These are phyloP conservation scores for Pedetes capensis DNA, from an alignment of 2,113 vertebrate genomes.

Conservation along the genomic window DNA sequence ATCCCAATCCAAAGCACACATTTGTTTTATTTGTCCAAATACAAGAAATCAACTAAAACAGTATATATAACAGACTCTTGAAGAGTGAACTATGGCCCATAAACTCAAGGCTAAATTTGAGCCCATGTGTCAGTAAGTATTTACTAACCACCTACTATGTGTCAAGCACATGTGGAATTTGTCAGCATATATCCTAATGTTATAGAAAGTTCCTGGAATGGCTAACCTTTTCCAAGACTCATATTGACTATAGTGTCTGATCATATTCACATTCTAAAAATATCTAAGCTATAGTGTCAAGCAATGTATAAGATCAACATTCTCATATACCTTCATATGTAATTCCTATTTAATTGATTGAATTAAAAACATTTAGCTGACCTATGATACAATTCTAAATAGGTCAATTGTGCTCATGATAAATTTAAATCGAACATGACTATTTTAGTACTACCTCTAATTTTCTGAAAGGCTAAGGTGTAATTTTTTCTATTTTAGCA, in stretches of 20 bases:
- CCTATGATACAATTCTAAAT: neutral
- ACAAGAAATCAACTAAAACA: neutral
- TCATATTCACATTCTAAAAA: neutral
- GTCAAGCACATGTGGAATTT: constrained; percentile 69
- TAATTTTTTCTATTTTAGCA: neutral
- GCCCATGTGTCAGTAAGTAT: constrained; percentile 32
- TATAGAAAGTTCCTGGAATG: neutral
- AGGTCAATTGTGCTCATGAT: neutral
- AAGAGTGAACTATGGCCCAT: neutral
- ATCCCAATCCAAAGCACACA: neutral
- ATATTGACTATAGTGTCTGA: neutral
- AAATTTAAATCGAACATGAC: neutral
- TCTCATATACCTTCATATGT: neutral
- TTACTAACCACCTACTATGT: constrained; percentile 57
- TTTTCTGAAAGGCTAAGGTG: neutral
- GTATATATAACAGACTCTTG: neutral
- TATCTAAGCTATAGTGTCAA: neutral
- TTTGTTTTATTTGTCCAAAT: neutral
- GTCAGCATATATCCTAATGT: constrained; percentile 36
- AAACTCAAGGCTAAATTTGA: constrained; percentile 31
- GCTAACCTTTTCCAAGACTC: neutral
- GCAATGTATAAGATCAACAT: neutral
- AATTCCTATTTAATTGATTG: neutral
- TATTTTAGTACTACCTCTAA: neutral
- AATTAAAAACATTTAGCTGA: neutral